Base-by-base conservation (phyloP, 2,888 invertebrate species). In the Dicyrtoma fusca region DNA sequence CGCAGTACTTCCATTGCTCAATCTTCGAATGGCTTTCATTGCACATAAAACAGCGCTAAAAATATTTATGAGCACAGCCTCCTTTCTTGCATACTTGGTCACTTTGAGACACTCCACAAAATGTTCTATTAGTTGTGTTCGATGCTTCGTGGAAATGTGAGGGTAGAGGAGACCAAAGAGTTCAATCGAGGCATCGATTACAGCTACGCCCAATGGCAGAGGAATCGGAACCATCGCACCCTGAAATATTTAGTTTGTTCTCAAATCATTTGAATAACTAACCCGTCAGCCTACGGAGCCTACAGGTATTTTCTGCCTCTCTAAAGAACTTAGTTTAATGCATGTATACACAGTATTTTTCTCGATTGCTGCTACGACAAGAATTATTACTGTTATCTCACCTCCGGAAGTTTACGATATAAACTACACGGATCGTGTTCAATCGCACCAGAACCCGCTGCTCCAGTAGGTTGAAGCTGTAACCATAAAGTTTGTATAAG, bases 81-180 rank as follows among this genome's bases (percentile, higher is more conserved):
- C 97, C 82, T 96, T 96, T 13, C 97, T 88, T 0, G 91, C 89
- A 13, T 94, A 94, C 82, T 97, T 97, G 0, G 95, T 94, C 82
- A 79, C 78, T 75, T 78, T 81, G n/a, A 79, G 80, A 76, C 96
- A 97, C 83, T 97, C 97, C 23, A 90, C 89, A 83, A 99, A 99
- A 83, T 99, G 98, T 79, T 97, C 95, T 66, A 99, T 85, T 92
- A 99, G 96, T 86, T 99, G 98, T 71, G 97, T 88, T 82, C 97
- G 89, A 84, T 99, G 98, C 82, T 98, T 99, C 82, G 93, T 92
- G 34, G 96, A 94, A 14, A 98, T 95, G 75, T 92, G 88, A 0
- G 96, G 93, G 84, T 98, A 99, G 75, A 98, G 92, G 81, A 91
- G 89, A 23, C 97, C 98, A 85, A 96, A 99, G 1, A 98, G 86